Evolutionary conservation across 2,797 vertebrate species (phyloP).

Genomic region (Oryzias sinensis): DNA sequence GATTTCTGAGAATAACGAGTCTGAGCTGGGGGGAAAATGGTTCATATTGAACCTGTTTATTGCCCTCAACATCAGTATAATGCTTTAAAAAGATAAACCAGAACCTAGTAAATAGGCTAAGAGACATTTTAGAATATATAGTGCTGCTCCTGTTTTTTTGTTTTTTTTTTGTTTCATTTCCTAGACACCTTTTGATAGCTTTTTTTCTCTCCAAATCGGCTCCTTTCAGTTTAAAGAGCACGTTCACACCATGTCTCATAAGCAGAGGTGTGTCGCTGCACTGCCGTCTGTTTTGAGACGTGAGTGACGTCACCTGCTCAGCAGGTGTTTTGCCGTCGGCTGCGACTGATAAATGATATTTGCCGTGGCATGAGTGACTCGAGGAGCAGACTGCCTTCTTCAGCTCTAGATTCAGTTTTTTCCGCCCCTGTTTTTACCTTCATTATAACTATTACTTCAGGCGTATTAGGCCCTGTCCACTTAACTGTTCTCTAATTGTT

Average conservation of each 20-base stretch:
- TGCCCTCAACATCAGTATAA: neutral
- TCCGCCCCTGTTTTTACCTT: conserved; percentile 8
- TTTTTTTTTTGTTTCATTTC: conserved; percentile 1
- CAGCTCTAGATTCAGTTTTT: neutral
- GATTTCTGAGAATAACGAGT: no score
- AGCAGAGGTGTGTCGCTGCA: neutral
- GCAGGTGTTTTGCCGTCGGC: conserved; percentile 43
- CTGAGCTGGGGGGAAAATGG: no score
- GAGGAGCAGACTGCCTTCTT: conserved; percentile 17
- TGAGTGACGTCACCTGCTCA: conserved; percentile 34
- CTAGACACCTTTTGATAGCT: neutral
- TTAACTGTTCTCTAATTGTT: conserved; percentile 30
- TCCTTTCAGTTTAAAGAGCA: neutral
- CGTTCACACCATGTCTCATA: conserved; percentile 8
- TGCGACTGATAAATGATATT: conserved; percentile 35
- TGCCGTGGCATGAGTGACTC: conserved; percentile 45
- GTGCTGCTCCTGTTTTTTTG: neutral
- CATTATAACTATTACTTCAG: conserved; percentile 13
- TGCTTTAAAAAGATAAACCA: neutral
- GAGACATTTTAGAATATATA: neutral
- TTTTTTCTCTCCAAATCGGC: neutral
- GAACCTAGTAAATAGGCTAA: neutral
- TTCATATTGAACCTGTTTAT: no score
- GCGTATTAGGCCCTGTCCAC: conserved; percentile 34
- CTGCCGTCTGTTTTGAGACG: neutral